Conservation (phyloP, 2,797 vertebrate genomes). For the Carduelis carduelis region DNA sequence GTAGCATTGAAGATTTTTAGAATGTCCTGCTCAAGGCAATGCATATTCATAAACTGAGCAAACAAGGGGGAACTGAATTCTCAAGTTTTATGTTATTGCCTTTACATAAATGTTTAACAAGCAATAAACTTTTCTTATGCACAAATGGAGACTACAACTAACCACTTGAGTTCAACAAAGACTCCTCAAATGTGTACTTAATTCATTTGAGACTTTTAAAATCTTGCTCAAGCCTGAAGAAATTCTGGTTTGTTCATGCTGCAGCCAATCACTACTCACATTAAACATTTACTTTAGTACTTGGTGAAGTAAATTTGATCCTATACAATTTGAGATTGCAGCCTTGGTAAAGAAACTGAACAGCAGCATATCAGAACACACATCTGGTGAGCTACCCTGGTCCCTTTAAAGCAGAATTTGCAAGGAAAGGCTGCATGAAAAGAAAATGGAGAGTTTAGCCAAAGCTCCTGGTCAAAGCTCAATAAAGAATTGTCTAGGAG, state of each 20-base stretch:
- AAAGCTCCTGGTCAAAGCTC: not conserved
- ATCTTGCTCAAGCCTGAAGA: not conserved
- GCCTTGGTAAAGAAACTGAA: not conserved
- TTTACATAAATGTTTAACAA: slow-evolving; percentile 3
- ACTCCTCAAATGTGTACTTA: not conserved
- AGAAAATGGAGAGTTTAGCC: not conserved
- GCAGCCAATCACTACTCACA: not conserved
- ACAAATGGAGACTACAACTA: not conserved
- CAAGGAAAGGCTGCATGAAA: not conserved
- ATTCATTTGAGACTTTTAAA: not conserved
- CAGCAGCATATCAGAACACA: not conserved
- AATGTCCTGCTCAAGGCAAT: not conserved
- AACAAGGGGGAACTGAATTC: not conserved
- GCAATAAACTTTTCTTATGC: not conserved
- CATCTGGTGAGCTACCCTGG: not conserved
- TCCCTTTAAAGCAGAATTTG: not conserved
- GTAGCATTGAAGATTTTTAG: not conserved
- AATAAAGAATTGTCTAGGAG: not conserved
- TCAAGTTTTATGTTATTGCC: not conserved
- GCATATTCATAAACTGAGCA: not conserved
- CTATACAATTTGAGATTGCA: not conserved
- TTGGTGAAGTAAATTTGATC: not conserved
- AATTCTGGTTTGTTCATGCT: not conserved
- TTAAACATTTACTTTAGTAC: not conserved
- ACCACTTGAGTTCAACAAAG: not conserved